Base-by-base conservation (phyloP, 2,888 invertebrate species). In the Sarcophaga carnaria region DNA sequence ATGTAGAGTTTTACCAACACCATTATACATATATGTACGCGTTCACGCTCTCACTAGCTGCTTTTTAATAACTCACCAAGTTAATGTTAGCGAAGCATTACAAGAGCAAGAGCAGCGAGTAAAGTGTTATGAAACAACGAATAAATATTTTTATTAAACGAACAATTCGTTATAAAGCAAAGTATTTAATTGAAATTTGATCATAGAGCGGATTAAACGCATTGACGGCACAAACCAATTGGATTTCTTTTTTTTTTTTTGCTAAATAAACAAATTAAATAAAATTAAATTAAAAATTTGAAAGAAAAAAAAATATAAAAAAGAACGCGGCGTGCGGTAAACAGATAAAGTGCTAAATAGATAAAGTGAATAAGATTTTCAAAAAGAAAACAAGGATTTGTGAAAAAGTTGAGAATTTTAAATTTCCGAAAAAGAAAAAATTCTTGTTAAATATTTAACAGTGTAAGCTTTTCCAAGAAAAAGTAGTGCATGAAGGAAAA, bases 1-100 rank as follows among this genome's bases (percentile, higher is more conserved):
- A 84, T 87, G 81, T 81, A 84, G 84, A 83, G 84, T 84, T 84
- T 70, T 63, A 84, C 78, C 78, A 64, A 79, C 78, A 63, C 78
- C 63, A 72, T 69, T 70, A 70, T 64, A 49, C 22, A 27, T 63
- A 17, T n/a, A 62, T 12, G 14, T 49, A 20, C 1, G 10, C 10
- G 1, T 22, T 20, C 3, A 62, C 2, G 17, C 62, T n/a, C 62
- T 62, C n/a, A 62, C n/a, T 22, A n/a, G n/a, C 62, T 62, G 62
- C 62, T 62, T 20, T 62, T n/a, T 62, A 62, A 59, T 14, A 62
- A 22, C 54, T 54, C 54, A 54, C 4, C 14, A 54, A 14, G 17
- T 54, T 54, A 54, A 54, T 54, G 17, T 54, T 54, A 54, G 54
- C 54, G 17, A 17, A 54, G 54, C 17, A 54, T 54, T 54, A 54